Percentiles rank a stretch among this genome's conserved stretches.
phyloP scores from a whole-genome alignment of 2,113 vertebrate genomes.

The Heterocephalus glaber region DNA sequence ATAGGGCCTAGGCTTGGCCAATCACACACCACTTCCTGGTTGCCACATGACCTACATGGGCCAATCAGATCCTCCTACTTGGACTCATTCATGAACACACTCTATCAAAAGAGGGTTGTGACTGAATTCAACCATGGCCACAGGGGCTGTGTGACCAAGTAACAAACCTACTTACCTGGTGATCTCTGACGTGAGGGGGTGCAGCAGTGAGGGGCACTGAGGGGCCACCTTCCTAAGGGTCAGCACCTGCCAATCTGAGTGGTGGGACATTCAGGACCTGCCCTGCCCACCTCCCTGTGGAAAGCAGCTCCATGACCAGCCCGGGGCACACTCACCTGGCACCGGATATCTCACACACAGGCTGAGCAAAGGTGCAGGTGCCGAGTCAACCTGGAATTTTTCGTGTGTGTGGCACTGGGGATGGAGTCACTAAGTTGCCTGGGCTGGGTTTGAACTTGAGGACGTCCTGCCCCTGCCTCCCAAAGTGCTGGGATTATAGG shows the following conservation, averaged over 20 bases:
- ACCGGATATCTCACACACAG: background rate
- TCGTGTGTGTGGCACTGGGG: background rate
- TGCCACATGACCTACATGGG: background rate
- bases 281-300: background rate
- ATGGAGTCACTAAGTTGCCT: background rate
- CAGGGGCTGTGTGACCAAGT: background rate
- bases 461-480: background rate
- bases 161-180: background rate
- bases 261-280: background rate
- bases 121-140: fast-evolving
- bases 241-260: background rate
- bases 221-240: background rate
- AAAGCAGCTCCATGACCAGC: background rate
- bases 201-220: background rate
- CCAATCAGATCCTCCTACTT: background rate
- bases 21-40: background rate
- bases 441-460: background rate
- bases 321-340: background rate
- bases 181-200: background rate
- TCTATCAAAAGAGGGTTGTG: fast-evolving
- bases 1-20: background rate
- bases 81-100: fast-evolving
- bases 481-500: background rate
- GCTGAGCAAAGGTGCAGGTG: background rate
- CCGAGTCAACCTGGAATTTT: background rate